Evolutionary conservation across 2,113 vertebrate genomes (phyloP), one percentile per base, ranked within the genome.

Genomic region (Salvelinus namaycush): DNA sequence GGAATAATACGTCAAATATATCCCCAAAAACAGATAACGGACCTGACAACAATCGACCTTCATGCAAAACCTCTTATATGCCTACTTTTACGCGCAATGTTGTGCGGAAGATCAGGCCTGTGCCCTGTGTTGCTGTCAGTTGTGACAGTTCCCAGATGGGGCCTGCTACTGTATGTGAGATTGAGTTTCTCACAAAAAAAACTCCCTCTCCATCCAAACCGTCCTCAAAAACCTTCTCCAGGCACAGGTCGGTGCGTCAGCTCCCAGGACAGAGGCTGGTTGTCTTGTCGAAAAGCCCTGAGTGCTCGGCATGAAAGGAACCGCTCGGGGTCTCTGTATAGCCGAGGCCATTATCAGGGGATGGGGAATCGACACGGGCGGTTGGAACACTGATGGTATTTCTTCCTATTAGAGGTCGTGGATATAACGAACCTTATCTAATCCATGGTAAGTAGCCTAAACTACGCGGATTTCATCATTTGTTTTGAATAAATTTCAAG

Each of bases 91-190:
- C 91, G 87, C 91, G 90, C 90, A 88, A 90, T 84, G 89, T 86
- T 92, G 90, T 88, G 93, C 89, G 75, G 94, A 93, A 90, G 93
- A 95, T 92, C 93, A 84, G 84, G 89, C 91, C 93, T 88, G 92
- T 94, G 94, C 94, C 94, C 95, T 85, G 88, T 87, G 89, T 88
- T 94, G 94, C 95, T 96, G 95, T 96, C 95, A 96, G 92, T 89
- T 57, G 92, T 96, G 95, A 96, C 95, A 94, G 92, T 95, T 94
- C 93, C 94, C 95, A 96, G 95, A 95, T 90, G 93, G 93, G 87
- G 89, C 90, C 92, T 92, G 95, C 95, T 96, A 96, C 95, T 96
- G 95, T 95, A 93, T 92, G 93, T 93, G 93, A 94, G 95, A 95
- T 95, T 95, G 94, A 93, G 94, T 95, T 96, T 96, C 95, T 93